phyloP scores from a whole-genome alignment of 2,797 vertebrate genomes.

The Alcedo quadribrachys region DNA sequence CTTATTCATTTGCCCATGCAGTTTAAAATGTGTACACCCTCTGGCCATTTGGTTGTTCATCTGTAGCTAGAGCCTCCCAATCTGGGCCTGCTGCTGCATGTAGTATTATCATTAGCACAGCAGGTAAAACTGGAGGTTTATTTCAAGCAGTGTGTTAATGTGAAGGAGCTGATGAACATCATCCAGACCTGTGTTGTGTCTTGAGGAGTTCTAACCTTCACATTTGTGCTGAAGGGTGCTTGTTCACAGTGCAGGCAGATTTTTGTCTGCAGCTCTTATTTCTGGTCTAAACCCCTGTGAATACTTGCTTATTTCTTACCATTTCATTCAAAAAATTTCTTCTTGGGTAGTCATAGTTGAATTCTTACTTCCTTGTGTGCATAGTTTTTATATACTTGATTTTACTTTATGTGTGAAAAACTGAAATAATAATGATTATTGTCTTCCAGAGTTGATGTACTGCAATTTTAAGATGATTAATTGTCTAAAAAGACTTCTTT shows the following conservation, averaged over 20 bases:
- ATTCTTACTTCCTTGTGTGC: neutral
- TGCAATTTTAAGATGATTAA: neutral
- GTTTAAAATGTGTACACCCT: neutral
- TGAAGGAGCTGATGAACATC: neutral
- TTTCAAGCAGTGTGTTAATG: neutral
- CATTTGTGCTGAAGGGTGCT: neutral
- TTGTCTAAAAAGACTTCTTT: neutral
- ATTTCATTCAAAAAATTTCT: neutral
- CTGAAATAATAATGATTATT: neutral
- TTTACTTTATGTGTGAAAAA: neutral
- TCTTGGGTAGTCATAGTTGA: neutral
- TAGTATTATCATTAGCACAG: neutral
- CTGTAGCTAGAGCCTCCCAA: neutral
- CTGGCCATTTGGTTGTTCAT: neutral
- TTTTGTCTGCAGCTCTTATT: neutral
- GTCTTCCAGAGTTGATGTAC: neutral
- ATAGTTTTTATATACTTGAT: neutral
- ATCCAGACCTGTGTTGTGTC: neutral
- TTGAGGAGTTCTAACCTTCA: neutral
- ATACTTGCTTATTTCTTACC: neutral
- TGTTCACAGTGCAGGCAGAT: neutral
- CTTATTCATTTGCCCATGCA: neutral
- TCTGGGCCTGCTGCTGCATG: rapidly evolving
- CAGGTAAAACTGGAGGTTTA: neutral
- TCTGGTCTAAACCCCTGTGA: neutral